A percentile compares a stretch with the other conserved stretches of the same genome.
phyloP scores from a whole-genome alignment of 2,113 vertebrate genomes.

The Drymodes brunneopygia region DNA sequence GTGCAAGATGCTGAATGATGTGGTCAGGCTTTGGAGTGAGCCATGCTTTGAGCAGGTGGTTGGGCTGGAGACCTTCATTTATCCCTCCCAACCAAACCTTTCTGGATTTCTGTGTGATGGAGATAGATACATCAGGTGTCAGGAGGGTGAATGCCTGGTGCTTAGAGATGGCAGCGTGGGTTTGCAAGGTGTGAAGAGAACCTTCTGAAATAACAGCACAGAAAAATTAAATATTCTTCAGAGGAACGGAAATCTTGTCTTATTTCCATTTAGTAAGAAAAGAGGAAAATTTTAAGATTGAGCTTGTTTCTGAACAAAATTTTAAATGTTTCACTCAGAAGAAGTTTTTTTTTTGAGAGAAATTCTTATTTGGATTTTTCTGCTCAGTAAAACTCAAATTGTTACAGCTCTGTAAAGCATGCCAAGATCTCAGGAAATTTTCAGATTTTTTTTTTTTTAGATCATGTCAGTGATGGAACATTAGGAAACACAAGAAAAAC shows the following conservation, averaged over 20 bases:
- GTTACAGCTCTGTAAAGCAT: fast-evolving
- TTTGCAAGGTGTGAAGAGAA: not conserved
- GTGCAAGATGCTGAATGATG: not conserved
- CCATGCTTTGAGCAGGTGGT: not conserved
- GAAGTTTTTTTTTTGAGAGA: not conserved
- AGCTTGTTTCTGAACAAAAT: not conserved
- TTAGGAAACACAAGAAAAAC: not conserved
- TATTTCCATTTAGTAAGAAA: not conserved
- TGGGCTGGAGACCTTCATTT: not conserved
- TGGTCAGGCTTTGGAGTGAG: not conserved
- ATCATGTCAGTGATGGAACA: not conserved
- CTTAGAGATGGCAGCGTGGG: not conserved
- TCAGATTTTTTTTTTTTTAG: not conserved
- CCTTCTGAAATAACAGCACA: not conserved
- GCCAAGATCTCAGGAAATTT: not conserved
- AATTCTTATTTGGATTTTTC: not conserved
- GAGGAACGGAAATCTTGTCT: not conserved
- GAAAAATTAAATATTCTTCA: not conserved
- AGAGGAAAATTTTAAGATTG: not conserved
- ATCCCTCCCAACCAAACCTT: not conserved
- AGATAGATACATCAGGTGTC: not conserved
- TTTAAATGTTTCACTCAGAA: not conserved
- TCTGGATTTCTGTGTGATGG: not conserved
- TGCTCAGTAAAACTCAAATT: not conserved
- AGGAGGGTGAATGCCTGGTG: fast-evolving